A percentile compares a stretch with the other conserved stretches of the same genome.
Evolutionary conservation across 1,140 invertebrate genomes (phyloP).

Genomic region (Schlechtendalia chinensis): DNA sequence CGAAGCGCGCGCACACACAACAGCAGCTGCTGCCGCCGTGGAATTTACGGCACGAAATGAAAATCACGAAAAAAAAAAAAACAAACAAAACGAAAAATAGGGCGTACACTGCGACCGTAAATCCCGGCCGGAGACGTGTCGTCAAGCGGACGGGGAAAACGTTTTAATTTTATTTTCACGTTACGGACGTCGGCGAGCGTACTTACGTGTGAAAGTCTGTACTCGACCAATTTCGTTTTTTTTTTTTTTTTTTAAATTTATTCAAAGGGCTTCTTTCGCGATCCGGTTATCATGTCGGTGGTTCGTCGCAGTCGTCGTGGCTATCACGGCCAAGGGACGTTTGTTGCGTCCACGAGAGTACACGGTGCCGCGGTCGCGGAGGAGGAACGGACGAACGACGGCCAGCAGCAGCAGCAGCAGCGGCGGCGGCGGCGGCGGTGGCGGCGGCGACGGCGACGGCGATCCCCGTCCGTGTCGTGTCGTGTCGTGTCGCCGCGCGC

Average conservation of each 20-base stretch:
- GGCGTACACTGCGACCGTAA: background rate
- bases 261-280: slow-evolving; percentile 33
- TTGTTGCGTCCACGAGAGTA: background rate
- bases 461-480: too few relatives aligned
- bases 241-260: too few relatives aligned
- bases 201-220: slow-evolving; percentile 43
- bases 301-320: background rate
- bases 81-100: slow-evolving; percentile 27
- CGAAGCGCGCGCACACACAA: slow-evolving; percentile 1
- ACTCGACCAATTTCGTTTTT: background rate
- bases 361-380: too few relatives aligned
- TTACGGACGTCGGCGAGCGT: background rate
- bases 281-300: slow-evolving; percentile 36
- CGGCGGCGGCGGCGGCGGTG: too few relatives aligned
- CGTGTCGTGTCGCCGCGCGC: background rate
- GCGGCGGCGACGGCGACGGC: too few relatives aligned
- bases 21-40: background rate
- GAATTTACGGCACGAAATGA: background rate
- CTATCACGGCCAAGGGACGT: slow-evolving; percentile 30
- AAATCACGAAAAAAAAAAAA: too few relatives aligned
- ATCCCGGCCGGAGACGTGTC: background rate
- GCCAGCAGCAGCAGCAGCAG: too few relatives aligned
- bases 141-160: background rate
- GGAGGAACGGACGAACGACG: too few relatives aligned
- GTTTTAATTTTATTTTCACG: background rate